These are phyloP conservation scores for Rhopilema esculentum DNA, from an alignment of 30 jellyfish, hydroid and myxozoan species.

Conservation along the genomic window DNA sequence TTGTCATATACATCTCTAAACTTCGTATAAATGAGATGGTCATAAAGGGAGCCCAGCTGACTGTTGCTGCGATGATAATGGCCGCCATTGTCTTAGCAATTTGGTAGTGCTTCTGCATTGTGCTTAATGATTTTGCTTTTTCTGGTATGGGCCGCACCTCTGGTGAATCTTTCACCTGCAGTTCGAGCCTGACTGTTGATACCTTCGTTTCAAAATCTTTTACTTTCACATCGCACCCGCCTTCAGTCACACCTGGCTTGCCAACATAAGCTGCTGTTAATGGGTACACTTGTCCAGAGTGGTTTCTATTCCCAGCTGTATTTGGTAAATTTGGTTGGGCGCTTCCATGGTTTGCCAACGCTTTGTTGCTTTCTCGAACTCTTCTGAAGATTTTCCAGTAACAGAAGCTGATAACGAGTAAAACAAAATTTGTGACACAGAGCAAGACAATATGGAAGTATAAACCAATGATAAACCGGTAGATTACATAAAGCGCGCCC, in stretches of 20 bases:
- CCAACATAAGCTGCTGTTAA: neutral
- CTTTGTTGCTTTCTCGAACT: neutral
- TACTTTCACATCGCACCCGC: no score
- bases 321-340: neutral
- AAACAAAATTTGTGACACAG: neutral
- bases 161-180: neutral
- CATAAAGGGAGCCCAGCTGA: constrained; percentile 34
- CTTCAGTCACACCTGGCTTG: neutral
- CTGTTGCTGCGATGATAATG: constrained; percentile 1
- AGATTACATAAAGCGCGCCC: neutral
- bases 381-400: constrained; percentile 20
- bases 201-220: neutral
- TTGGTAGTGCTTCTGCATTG: neutral
- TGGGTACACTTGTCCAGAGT: no score
- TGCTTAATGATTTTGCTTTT: neutral
- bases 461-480: neutral
- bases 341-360: neutral
- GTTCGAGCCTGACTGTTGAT: neutral
- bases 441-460: constrained; percentile 30
- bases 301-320: neutral
- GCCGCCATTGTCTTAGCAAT: constrained; percentile 8
- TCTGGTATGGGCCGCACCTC: neutral
- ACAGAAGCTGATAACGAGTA: neutral
- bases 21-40: neutral
- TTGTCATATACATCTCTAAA: neutral